phyloP scores from a whole-genome alignment of 2,113 vertebrate genomes.

The Neolamprologus caudopunctatus region DNA sequence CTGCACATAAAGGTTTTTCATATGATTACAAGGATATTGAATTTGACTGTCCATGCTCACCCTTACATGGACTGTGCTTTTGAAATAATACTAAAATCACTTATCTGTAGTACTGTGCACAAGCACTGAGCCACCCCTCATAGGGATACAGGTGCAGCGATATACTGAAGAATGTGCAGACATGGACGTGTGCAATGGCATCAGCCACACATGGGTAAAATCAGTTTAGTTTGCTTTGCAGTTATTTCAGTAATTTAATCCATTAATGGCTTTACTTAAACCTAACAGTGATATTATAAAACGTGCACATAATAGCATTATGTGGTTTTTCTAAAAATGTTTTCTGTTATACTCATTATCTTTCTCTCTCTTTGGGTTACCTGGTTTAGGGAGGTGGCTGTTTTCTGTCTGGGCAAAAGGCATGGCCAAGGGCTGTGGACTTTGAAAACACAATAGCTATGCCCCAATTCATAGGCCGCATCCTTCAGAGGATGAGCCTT shows the following conservation, averaged over 20 bases:
- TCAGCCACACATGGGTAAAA: background rate
- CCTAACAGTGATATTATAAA: background rate
- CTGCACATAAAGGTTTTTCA: background rate
- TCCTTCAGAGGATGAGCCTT: background rate
- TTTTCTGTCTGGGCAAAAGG: background rate
- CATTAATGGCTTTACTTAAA: background rate
- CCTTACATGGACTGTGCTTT: background rate
- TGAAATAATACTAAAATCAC: background rate
- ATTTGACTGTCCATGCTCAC: background rate
- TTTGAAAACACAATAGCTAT: background rate
- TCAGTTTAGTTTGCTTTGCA: background rate
- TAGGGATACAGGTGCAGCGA: background rate
- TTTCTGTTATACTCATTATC: background rate
- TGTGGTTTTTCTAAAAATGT: background rate
- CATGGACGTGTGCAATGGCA: background rate
- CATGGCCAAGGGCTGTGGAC: background rate
- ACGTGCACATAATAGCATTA: background rate
- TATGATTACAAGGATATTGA: background rate
- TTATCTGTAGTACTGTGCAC: background rate
- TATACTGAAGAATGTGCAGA: background rate
- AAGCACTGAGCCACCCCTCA: background rate
- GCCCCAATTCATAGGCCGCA: background rate
- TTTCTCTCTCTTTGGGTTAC: background rate
- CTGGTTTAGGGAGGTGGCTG: background rate
- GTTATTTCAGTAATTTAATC: background rate